Base-by-base conservation (phyloP, 2,797 vertebrate species). In the Malacoctenus gilli region DNA sequence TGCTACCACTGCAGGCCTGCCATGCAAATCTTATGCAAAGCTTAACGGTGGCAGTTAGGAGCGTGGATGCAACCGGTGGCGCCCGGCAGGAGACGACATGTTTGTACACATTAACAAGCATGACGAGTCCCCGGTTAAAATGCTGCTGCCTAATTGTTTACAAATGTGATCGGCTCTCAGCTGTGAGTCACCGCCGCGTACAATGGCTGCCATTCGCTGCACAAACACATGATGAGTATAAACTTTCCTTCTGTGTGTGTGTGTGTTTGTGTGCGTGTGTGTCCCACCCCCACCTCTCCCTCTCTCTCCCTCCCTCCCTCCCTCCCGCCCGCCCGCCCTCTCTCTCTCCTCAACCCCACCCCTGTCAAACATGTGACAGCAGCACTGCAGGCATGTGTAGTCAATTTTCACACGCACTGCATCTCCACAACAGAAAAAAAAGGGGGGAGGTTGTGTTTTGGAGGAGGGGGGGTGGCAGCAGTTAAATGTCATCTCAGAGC, bases 1-100 rank as follows among this genome's bases (percentile, higher is more conserved):
- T 70, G 63, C 64, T 77, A 58, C 75, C 48, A 53, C 64, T 51
- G 52, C 72, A 65, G 50, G 51, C 18, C 42, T 53, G 28, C 10
- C 59, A 91, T 91, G 90, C 87, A 92, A 91, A 93, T 86, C 0
- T 1, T 72, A 91, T 91, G 88, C 85, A 92, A 92, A 91, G 62
- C 56, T 64, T 75, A 87, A 74, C 71, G 38, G 48, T 47, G 76
- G 71, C 86, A 75, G 85, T 77, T 87, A 72, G 9, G 79, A 59
- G 69, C 61, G 42, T 36, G 38, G 19, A 65, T 57, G 34, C 50
- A 68, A 54, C 57, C 8, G 48, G 43, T 64, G 66, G 67, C 44
- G 44, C 46, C 8, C 53, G 73, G 77, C 70, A 40, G 79, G 72
- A 68, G 61, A 15, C 47, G 0, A 61, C 73, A 62, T 55, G 66